Conservation (phyloP, 2,113 vertebrate genomes). For the Chionomys nivalis region DNA sequence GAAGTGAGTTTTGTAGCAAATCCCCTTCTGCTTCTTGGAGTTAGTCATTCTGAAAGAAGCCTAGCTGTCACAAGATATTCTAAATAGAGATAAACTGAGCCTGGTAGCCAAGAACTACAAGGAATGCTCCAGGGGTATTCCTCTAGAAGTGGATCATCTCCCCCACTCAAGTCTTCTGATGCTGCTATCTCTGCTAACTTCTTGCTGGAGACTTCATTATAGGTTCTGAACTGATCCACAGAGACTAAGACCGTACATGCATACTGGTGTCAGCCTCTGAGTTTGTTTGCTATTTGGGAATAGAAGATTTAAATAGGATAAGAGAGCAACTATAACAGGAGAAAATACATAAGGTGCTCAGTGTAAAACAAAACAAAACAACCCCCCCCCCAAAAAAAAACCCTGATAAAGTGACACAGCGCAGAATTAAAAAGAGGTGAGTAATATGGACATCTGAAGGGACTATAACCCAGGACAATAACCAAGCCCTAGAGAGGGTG, state of each 20-base stretch:
- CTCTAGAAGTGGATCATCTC: not conserved
- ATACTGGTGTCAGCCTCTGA: not conserved
- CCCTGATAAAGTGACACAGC: too few relatives aligned
- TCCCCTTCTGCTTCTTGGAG: not conserved
- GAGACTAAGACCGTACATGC: not conserved
- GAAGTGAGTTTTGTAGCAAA: not conserved
- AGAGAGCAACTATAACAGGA: not conserved
- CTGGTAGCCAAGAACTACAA: not conserved
- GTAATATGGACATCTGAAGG: too few relatives aligned
- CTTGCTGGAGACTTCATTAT: not conserved
- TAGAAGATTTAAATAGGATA: not conserved
- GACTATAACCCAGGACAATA: too few relatives aligned
- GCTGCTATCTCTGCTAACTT: not conserved
- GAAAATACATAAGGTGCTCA: not conserved
- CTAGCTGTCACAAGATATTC: not conserved
- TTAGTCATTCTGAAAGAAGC: not conserved
- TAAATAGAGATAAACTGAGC: not conserved
- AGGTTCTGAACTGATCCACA: not conserved
- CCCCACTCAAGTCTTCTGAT: not conserved
- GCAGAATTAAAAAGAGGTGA: too few relatives aligned
- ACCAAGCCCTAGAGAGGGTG: too few relatives aligned
- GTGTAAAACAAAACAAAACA: too few relatives aligned
- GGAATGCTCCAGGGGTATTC: not conserved
- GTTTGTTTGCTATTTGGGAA: not conserved
- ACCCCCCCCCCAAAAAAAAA: too few relatives aligned